Base-by-base conservation (phyloP, 2,888 invertebrate genomes). In the Acrobasis repandana region DNA sequence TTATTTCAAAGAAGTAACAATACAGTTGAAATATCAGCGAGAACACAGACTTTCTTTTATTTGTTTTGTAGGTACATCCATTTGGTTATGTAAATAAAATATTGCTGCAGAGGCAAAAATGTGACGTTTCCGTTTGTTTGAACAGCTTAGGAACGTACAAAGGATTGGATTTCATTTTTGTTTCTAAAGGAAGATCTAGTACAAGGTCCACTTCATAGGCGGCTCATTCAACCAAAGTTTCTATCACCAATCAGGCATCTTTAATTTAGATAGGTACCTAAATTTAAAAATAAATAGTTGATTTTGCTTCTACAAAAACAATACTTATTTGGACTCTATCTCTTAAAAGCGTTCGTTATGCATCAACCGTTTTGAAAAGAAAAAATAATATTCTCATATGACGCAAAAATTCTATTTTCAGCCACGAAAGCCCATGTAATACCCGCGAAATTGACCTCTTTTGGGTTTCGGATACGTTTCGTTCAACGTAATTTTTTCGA, bases 401-500 rank as follows among this genome's bases (percentile, higher is more conserved):
- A 14, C 43, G 43, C 14, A 43, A 43, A 43, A 14, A 43, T 43
- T 4, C 11, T n/a, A 43, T 43, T 43, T 43, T 14, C 43, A 43
- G 14, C 43, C 43, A 43, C 43, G 43, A 51, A 28, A 20, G n/a
- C n/a, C 51, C 51, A 9, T 33, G 34, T 51, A 34, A 51, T 51
- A 51, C 51, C 51, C n/a, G 51, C 51, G 34, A 33, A 56, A 43
- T 56, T 43, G 56, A 43, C 56, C 56, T 43, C 56, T 18, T 16
- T 43, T 28, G 28, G 43, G 38, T 18, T 20, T 36, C 47, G 56
- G 58, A 58, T 43, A 43, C 54, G 63, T 58, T 16, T 34, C 58
- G 49, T 57, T 50, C 10, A 43, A 43, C 43, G 28, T 38, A 33
- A 52, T 60, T 63, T 63, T 65, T 47, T 52, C 57, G 43, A 59